Evolutionary conservation across 92 coral and sea anemone species (phyloP).

Genomic region (Actinernus sp.): DNA sequence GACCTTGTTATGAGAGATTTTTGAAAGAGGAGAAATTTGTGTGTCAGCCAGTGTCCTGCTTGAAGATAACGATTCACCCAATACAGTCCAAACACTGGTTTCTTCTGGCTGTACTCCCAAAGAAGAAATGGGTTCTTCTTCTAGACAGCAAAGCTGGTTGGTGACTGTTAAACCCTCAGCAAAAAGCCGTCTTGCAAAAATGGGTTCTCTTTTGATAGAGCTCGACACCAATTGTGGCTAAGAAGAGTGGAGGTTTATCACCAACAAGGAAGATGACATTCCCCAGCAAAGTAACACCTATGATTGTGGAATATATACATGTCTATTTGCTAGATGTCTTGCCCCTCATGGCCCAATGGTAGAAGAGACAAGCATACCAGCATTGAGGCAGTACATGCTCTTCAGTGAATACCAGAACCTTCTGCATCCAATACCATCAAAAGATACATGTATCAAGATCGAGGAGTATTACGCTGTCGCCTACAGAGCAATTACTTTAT

Average conservation of each 20-base stretch:
- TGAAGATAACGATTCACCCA: slow-evolving; percentile 30
- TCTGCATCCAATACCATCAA: slow-evolving; percentile 21
- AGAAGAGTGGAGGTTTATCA: slow-evolving; percentile 31
- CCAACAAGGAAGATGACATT: slow-evolving; percentile 28
- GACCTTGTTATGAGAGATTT: slow-evolving; percentile 32
- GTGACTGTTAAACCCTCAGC: slow-evolving; percentile 37
- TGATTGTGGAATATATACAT: slow-evolving; percentile 57
- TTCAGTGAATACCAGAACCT: slow-evolving; percentile 17
- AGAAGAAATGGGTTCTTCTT: slow-evolving; percentile 22
- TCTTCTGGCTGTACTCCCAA: too few relatives aligned
- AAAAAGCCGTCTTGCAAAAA: slow-evolving; percentile 5
- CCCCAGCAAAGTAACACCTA: slow-evolving; percentile 40
- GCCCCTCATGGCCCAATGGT: slow-evolving; percentile 49
- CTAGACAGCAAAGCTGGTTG: slow-evolving; percentile 42
- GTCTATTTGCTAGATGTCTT: slow-evolving; percentile 60
- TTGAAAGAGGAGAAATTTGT: slow-evolving; percentile 18
- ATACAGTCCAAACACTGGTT: slow-evolving; percentile 30
- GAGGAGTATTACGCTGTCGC: slow-evolving; percentile 51
- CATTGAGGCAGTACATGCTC: slow-evolving; percentile 25
- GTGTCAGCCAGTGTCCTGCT: slow-evolving; percentile 12
- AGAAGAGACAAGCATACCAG: slow-evolving; percentile 8
- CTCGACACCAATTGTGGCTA: slow-evolving; percentile 5
- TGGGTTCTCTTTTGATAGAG: slow-evolving; percentile 17
- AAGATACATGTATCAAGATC: slow-evolving; percentile 7
- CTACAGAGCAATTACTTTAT: not conserved